A percentile compares a stretch with the other conserved stretches of the same genome.
Conservation (phyloP, 2,113 vertebrate genomes). For the Heterotis niloticus region DNA sequence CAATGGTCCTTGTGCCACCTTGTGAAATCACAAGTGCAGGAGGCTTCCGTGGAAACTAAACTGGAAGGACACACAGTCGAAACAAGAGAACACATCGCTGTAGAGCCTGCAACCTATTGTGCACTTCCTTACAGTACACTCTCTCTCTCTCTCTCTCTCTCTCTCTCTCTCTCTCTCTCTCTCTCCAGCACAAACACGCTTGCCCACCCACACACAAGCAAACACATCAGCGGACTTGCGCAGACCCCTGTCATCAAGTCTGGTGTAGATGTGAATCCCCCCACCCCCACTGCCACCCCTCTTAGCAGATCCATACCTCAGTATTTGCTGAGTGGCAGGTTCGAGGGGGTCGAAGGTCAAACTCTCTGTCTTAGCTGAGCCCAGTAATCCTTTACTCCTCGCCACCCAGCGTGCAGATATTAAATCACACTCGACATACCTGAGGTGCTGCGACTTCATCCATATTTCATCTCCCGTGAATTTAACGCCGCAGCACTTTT, state of each 20-base stretch:
- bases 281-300: conserved; percentile 59
- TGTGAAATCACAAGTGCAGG: too few species aligned
- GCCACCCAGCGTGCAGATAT: conserved; percentile 77
- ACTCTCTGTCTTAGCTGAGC: conserved; percentile 67
- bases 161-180: background rate
- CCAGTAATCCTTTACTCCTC: conserved; percentile 79
- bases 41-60: too few species aligned
- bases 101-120: too few species aligned
- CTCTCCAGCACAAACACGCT: background rate
- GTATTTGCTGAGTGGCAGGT: conserved; percentile 84
- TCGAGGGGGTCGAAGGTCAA: conserved; percentile 74
- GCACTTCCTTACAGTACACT: too few species aligned
- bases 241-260: conserved; percentile 70
- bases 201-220: background rate
- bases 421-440: conserved; percentile 96
- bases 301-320: conserved; percentile 62
- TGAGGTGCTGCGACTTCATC: conserved; percentile 86
- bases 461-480: conserved; percentile 91
- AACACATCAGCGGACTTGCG: conserved; percentile 37
- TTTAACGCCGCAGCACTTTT: conserved; percentile 94
- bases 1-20: too few species aligned
- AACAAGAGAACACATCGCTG: too few species aligned
- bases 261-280: conserved; percentile 65
- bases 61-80: too few species aligned
- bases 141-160: background rate